Base-by-base conservation (phyloP, 1,140 invertebrate species). In the Heliconius melpomene region DNA sequence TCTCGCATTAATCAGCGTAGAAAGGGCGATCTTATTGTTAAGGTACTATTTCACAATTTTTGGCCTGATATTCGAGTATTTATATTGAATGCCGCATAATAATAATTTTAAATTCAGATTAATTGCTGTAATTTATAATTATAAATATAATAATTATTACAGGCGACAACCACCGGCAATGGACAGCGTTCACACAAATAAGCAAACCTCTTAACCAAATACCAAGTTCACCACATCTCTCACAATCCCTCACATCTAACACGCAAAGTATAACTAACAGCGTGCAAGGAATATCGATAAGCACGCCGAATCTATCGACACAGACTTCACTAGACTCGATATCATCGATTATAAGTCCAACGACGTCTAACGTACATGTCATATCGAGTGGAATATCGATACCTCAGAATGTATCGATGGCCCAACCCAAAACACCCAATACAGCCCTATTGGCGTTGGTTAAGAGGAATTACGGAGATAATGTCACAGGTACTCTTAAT, bases 291-390 rank as follows among this genome's bases (percentile, higher is more conserved):
- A 94, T 94, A 52, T 90, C 91, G 1, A 85, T 93, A 0, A 84
- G 85, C 79, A 84, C 91, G 20, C 88, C 91, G 7, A 92, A 88
- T 72, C 40, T 91, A n/a, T 79, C 87, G 18, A 87, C 90, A 0
- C 91, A 94, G 74, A 86, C 89, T 1, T 91, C 91, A 5, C 52
- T 93, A 2, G 90, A 86, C 74, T 90, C 91, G 13, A 94, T 94
- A 72, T 91, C 93, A 7, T 92, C 88, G n/a, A 90, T 94, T 36
- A 91, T 93, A 79, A 89, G 89, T n/a, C 91, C 93, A 1, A 87
- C 87, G 8, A 84, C 86, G 36, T 85, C 84, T 54, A 87, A 85
- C 13, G 89, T 93, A 75, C 93, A 94, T 73, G 90, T 94, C 1
- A 91, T 94, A 82, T 90, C 91, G 40, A 91, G 86, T 36, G 90